Percentiles rank a stretch among this genome's conserved stretches.
Evolutionary conservation across 2,888 invertebrate species (phyloP).

Genomic region (Dinocampus coccinellae): DNA sequence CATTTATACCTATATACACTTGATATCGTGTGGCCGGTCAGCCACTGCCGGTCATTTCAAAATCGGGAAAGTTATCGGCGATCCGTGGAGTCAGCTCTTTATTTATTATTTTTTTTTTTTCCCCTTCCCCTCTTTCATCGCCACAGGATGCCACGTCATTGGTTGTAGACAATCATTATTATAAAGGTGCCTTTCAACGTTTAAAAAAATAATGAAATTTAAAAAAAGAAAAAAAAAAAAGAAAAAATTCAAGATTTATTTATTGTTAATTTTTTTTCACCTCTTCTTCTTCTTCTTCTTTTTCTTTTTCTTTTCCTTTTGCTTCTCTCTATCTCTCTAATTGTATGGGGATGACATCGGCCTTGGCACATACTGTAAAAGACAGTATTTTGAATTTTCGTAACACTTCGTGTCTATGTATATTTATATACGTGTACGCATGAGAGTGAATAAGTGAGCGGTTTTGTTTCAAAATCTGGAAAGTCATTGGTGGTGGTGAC

Average conservation of each 20-base stretch:
- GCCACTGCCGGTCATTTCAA: conserved; percentile 47
- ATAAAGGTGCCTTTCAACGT: not conserved
- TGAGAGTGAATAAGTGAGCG: not conserved
- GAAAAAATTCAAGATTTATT: not conserved
- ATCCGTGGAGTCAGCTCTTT: conserved; percentile 32
- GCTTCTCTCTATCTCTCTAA: not conserved
- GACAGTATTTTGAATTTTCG: conserved; percentile 10
- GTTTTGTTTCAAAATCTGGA: not conserved
- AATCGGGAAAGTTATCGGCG: conserved; percentile 51
- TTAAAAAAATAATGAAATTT: not conserved
- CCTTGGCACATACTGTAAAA: conserved; percentile 27
- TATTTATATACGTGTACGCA: no score
- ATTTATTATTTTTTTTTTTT: conserved; percentile 13
- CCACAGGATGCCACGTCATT: conserved; percentile 20
- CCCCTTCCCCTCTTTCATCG: not conserved
- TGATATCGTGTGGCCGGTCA: conserved; percentile 33
- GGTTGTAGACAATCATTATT: not conserved
- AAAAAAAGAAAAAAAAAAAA: not conserved
- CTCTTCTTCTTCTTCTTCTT: not conserved
- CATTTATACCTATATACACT: conserved; percentile 13
- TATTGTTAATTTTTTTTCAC: not conserved
- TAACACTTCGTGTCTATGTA: not conserved
- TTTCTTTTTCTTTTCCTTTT: not conserved
- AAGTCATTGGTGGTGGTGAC: no score
- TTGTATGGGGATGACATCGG: conserved; percentile 10